Conservation (phyloP, 2,797 vertebrate species). For the Notoglanidium macrostoma region DNA sequence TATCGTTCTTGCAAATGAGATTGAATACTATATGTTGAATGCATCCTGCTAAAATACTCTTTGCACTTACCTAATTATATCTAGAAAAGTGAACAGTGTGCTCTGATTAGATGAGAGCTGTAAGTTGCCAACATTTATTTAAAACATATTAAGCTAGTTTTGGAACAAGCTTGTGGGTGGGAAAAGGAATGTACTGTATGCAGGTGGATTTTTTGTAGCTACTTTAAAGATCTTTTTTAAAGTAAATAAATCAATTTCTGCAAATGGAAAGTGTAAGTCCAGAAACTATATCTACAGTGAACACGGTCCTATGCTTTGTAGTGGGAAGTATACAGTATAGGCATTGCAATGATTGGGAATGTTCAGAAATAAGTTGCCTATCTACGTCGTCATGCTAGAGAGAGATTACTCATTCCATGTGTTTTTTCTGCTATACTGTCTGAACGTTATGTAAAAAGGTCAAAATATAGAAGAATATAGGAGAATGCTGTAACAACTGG, state of each 20-base stretch:
- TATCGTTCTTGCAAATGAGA: not conserved
- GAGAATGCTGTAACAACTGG: too few relatives aligned
- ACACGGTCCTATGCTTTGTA: not conserved
- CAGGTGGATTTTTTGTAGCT: not conserved
- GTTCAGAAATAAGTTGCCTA: not conserved
- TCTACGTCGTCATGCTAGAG: not conserved
- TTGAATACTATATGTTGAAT: not conserved
- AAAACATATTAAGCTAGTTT: not conserved
- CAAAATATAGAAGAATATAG: not conserved
- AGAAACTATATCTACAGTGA: not conserved
- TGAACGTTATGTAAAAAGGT: not conserved
- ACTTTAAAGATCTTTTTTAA: not conserved
- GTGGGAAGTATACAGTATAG: too few relatives aligned
- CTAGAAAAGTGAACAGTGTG: not conserved
- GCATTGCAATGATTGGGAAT: too few relatives aligned
- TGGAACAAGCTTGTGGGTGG: not conserved
- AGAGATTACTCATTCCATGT: not conserved
- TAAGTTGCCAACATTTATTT: not conserved
- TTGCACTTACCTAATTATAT: not conserved
- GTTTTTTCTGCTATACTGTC: not conserved
- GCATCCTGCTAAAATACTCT: not conserved
- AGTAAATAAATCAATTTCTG: not conserved
- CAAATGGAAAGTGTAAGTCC: not conserved
- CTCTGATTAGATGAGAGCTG: not conserved
- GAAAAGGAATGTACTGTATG: not conserved